A percentile compares a stretch with the other conserved stretches of the same genome.
These are phyloP conservation scores for Rhagoletis pomonella DNA, from an alignment of 1,140 invertebrate species.

Conservation along the genomic window DNA sequence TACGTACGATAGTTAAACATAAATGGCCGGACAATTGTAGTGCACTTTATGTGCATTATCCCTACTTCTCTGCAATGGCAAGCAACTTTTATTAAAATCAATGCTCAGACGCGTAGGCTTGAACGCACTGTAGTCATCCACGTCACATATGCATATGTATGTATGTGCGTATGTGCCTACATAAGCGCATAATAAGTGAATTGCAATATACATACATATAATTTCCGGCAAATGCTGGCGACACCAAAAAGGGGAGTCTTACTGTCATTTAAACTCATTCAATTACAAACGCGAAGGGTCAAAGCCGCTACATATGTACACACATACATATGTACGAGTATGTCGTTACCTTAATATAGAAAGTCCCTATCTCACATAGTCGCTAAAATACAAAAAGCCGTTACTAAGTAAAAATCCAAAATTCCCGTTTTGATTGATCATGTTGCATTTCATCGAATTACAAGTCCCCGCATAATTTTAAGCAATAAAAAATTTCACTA, in stretches of 20 bases:
- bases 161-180: neutral
- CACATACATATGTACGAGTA: neutral
- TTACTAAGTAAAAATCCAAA: too few species aligned
- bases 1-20: neutral
- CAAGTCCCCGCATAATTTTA: too few species aligned
- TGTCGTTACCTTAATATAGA: neutral
- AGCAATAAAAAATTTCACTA: too few species aligned
- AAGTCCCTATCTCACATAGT: neutral
- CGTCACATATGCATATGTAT: too few species aligned
- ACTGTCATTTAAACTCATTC: slow-evolving; percentile 6
- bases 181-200: neutral
- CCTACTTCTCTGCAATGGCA: slow-evolving; percentile 1
- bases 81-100: slow-evolving; percentile 6
- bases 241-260: slow-evolving; percentile 13
- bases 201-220: slow-evolving; percentile 9
- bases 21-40: slow-evolving; percentile 10
- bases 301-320: neutral
- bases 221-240: slow-evolving; percentile 27
- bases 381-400: too few species aligned
- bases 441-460: too few species aligned
- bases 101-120: neutral
- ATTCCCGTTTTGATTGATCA: too few species aligned
- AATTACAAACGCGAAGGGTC: slow-evolving; percentile 6
- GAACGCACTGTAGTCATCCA: too few species aligned
- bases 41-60: slow-evolving; percentile 21